Base-by-base conservation (phyloP, 2,888 invertebrate genomes). In the Mactromeris polynyma region DNA sequence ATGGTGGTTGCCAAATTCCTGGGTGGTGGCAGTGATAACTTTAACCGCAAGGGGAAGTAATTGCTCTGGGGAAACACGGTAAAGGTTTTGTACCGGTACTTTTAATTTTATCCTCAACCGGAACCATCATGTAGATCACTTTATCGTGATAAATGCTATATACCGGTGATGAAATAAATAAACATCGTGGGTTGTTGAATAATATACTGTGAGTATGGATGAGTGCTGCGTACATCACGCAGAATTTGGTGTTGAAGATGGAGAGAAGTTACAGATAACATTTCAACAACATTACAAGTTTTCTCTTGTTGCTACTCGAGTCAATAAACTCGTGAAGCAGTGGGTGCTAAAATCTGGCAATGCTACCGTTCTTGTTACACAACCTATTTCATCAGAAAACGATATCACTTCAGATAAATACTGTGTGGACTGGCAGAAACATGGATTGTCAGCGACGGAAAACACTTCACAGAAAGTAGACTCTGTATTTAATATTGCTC, bases 401-500 rank as follows among this genome's bases (percentile, higher is more conserved):
- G 38, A 83, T 31, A 69, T 40, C 54, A 54, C 42, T 36, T n/a
- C 38, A 33, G 93, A 93, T 83, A 86, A 81, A 21, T 93, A 92
- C 81, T 81, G 85, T 42, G 88, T 90, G 2, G 89, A 83, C 36
- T 89, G 83, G 89, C 21, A 7, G 33, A 58, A 82, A 17, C 40
- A 26, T 3, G 17, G 21, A 11, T 4, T 17, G 2, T 14, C 36
- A 1, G 21, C n/a, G 38, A 31, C n/a, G n/a, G 33, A 73, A 21
- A 51, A 31, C 26, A n/a, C 33, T 31, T 7, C 26, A n/a, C 9
- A 38, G 31, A 80, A 80, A 3, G 73, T 88, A 9, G 96, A 97
- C 91, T 96, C 97, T 26, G 97, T 97, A 0, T 97, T 96, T 89
- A 97, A 97, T 91, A 95, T 97, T 4, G 96, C 96, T n/a, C 91